These are phyloP conservation scores for Trachelus troglodyta DNA, from an alignment of 2,888 invertebrate species.

Conservation along the genomic window DNA sequence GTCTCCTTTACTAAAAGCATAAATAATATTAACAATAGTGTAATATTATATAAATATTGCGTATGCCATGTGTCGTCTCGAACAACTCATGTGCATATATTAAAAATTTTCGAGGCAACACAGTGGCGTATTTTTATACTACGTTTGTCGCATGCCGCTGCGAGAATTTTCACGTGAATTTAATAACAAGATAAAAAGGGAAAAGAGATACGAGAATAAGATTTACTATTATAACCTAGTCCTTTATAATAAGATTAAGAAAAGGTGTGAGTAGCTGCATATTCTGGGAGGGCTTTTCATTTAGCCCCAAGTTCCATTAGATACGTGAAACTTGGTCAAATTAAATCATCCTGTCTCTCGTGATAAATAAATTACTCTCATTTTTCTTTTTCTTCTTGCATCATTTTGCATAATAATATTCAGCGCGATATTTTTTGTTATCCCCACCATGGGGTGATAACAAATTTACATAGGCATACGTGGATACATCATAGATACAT, in stretches of 20 bases:
- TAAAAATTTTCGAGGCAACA: not conserved
- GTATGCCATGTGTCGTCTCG: not conserved
- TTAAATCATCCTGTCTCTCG: not conserved
- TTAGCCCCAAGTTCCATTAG: not conserved
- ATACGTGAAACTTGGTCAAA: not conserved
- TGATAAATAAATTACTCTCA: not conserved
- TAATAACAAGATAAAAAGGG: not conserved
- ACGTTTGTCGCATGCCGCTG: not conserved
- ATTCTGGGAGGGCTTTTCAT: not conserved
- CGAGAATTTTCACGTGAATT: not conserved
- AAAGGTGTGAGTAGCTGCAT: constrained; percentile 22
- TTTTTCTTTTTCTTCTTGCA: not conserved
- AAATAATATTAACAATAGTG: not conserved
- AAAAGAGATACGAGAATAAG: not conserved
- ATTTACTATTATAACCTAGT: not conserved
- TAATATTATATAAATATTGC: not conserved
- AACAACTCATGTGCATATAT: not conserved
- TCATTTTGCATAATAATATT: not conserved
- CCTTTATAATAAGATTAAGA: not conserved
- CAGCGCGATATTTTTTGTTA: not conserved
- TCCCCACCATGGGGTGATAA: not conserved
- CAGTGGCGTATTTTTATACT: not conserved
- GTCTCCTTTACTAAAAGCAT: not conserved
- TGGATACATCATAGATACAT: not conserved
- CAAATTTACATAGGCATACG: not conserved